Evolutionary conservation across 2,113 vertebrate species (phyloP).

Genomic region (Turdus rufiventris): DNA sequence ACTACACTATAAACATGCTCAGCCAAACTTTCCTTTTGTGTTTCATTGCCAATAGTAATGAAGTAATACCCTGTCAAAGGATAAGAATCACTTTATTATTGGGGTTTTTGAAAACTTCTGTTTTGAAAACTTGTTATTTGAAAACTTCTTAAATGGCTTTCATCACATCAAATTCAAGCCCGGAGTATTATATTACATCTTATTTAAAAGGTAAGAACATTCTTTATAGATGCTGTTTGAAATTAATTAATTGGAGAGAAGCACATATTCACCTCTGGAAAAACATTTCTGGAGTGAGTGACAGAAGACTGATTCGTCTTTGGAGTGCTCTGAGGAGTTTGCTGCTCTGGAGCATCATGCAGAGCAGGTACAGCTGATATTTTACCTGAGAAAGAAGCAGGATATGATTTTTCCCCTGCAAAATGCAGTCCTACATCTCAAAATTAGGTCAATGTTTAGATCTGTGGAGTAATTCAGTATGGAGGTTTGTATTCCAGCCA

Average conservation of each 20-base stretch:
- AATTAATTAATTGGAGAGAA: background rate
- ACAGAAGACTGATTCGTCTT: background rate
- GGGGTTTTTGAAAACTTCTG: background rate
- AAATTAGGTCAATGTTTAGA: background rate
- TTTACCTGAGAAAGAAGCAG: conserved; percentile 54
- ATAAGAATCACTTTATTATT: background rate
- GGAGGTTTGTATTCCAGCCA: background rate
- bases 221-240: background rate
- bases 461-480: background rate
- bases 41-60: background rate
- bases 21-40: background rate
- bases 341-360: conserved; percentile 24
- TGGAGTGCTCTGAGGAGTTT: background rate
- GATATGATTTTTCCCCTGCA: background rate
- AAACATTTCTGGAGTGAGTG: background rate
- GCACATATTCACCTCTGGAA: background rate
- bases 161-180: background rate
- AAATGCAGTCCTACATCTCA: background rate
- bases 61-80: background rate
- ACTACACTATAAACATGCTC: background rate
- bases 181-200: background rate
- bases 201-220: background rate
- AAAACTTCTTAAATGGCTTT: background rate
- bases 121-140: background rate
- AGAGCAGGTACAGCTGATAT: conserved; percentile 66